Percentiles rank a stretch among this genome's conserved stretches.
These are phyloP conservation scores for Sterrhoptilus dennistouni DNA, from an alignment of 2,113 vertebrate species.

Conservation along the genomic window DNA sequence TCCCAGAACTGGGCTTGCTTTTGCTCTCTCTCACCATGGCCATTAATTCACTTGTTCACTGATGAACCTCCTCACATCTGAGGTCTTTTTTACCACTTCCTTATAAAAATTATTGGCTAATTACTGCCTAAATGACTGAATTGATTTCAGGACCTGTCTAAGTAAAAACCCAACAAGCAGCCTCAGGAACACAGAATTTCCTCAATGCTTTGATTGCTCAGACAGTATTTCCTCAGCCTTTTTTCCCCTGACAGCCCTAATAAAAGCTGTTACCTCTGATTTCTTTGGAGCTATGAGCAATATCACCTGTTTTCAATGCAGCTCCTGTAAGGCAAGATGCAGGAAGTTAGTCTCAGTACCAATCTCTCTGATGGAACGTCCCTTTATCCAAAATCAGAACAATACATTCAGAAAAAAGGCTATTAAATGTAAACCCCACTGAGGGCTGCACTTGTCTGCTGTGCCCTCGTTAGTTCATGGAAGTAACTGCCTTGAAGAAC, in stretches of 20 bases:
- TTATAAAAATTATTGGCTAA: slow-evolving; percentile 32
- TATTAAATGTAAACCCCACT: not conserved
- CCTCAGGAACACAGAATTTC: not conserved
- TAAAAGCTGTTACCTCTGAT: not conserved
- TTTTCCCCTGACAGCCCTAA: not conserved
- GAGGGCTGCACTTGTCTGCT: not conserved
- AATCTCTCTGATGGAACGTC: not conserved
- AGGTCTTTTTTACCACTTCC: not conserved
- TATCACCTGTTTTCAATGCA: not conserved
- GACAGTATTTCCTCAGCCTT: not conserved
- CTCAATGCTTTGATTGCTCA: not conserved
- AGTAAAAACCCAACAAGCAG: not conserved
- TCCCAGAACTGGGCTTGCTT: not conserved
- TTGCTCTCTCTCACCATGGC: not conserved
- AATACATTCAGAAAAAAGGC: not conserved
- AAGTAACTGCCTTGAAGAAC: not conserved
- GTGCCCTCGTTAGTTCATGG: not conserved
- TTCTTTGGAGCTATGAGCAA: not conserved
- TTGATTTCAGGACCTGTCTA: not conserved
- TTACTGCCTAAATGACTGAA: not conserved
- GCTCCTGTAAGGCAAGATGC: not conserved
- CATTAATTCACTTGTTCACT: not conserved
- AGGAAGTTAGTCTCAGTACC: not conserved
- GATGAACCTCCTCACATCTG: not conserved
- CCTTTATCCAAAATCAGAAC: not conserved